phyloP scores from a whole-genome alignment of 2,797 vertebrate species.

The Scomberomorus guttatus region DNA sequence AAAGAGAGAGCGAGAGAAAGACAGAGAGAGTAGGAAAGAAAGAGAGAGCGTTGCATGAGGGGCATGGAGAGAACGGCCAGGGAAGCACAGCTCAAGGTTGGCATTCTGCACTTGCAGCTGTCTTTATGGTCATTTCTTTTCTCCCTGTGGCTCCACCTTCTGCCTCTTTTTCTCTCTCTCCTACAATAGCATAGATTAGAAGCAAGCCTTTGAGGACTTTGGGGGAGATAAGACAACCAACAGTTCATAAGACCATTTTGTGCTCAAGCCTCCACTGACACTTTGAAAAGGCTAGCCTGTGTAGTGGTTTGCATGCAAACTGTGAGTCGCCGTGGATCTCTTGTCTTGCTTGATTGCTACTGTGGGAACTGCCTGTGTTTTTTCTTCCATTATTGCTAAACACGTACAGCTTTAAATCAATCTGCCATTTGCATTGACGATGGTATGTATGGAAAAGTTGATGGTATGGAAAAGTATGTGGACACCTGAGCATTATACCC shows the following conservation, averaged over 20 bases:
- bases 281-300: constrained; percentile 13
- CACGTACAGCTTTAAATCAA: constrained; percentile 51
- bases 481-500: background rate
- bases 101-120: constrained; percentile 52
- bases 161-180: constrained; percentile 13
- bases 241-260: constrained; percentile 43
- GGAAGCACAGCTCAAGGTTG: constrained; percentile 65
- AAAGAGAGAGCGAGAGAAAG: constrained; percentile 42
- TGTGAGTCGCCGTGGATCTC: constrained; percentile 69
- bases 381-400: constrained; percentile 40
- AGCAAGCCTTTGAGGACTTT: constrained; percentile 30
- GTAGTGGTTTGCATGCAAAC: constrained; percentile 36
- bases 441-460: no score
- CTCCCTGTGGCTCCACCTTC: constrained; percentile 42
- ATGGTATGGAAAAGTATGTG: no score
- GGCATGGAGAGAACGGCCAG: constrained; percentile 31
- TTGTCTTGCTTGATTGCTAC: constrained; percentile 62
- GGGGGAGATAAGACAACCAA: constrained; percentile 33
- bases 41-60: constrained; percentile 25
- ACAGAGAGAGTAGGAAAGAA: constrained; percentile 24
- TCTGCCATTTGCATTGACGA: constrained; percentile 20
- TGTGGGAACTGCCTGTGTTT: constrained; percentile 56
- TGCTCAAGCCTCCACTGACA: constrained; percentile 16
- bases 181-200: constrained; percentile 37
- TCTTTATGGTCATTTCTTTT: constrained; percentile 50